Evolutionary conservation across 2,797 vertebrate genomes (phyloP).

Genomic region (Argentina silus): DNA sequence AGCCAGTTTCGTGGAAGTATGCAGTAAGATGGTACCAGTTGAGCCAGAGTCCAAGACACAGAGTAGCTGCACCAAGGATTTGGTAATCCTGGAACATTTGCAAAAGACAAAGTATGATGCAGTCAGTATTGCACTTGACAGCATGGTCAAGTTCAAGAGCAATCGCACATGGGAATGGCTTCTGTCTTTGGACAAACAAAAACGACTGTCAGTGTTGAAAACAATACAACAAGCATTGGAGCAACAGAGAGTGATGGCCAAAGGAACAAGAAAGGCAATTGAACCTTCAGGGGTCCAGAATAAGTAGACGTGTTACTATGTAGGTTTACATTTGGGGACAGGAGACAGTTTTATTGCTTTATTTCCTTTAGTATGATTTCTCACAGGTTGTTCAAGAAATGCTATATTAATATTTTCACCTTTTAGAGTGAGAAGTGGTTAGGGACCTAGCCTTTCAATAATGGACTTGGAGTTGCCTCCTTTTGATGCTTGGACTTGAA

Average conservation of each 20-base stretch:
- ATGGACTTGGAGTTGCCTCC: too few species aligned
- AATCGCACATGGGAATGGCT: conserved; percentile 12
- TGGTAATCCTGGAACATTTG: background rate
- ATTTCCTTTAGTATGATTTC: too few species aligned
- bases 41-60: background rate
- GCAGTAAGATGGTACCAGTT: background rate
- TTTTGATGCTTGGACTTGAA: too few species aligned
- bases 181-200: background rate
- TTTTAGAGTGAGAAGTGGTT: too few species aligned
- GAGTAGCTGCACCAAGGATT: background rate
- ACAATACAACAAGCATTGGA: background rate
- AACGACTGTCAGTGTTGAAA: background rate
- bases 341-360: too few species aligned
- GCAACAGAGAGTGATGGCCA: background rate
- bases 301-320: too few species aligned
- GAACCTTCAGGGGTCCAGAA: too few species aligned
- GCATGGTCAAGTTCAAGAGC: background rate
- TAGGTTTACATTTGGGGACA: too few species aligned
- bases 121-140: background rate
- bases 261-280: background rate
- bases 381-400: too few species aligned
- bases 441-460: too few species aligned
- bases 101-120: background rate
- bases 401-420: too few species aligned
- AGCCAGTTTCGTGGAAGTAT: background rate